phyloP scores from a whole-genome alignment of 2,113 vertebrate species.

The Nanger granti region DNA sequence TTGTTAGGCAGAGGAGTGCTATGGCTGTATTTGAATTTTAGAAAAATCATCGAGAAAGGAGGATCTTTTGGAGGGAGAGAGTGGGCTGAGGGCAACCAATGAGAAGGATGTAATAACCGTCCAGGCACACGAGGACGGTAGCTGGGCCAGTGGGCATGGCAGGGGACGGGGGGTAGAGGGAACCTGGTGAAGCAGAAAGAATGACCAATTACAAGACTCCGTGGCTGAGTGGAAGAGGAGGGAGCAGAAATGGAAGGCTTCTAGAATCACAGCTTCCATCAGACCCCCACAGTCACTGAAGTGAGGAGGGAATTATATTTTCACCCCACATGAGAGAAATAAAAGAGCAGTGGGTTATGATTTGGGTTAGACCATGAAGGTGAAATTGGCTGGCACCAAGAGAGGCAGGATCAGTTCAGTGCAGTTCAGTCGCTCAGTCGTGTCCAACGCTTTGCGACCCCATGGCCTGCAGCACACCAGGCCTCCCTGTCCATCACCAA shows the following conservation, averaged over 20 bases:
- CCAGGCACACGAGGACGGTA: not conserved
- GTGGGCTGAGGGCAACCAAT: too few relatives aligned
- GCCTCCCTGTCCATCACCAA: not conserved
- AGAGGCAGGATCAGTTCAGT: rapidly evolving
- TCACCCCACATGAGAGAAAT: not conserved
- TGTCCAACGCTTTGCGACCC: not conserved
- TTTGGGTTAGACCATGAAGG: not conserved
- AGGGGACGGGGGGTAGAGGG: rapidly evolving
- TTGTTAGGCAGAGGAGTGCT: not conserved
- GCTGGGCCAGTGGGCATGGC: not conserved
- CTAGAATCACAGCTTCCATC: not conserved
- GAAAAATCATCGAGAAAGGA: not conserved
- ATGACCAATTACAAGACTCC: not conserved
- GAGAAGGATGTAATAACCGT: too few relatives aligned
- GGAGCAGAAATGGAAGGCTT: not conserved
- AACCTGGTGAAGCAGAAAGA: not conserved
- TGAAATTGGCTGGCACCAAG: not conserved
- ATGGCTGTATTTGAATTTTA: not conserved
- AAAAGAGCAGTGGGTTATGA: not conserved
- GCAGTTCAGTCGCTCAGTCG: not conserved
- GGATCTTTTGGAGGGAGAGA: not conserved
- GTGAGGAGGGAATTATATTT: not conserved
- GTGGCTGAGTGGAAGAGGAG: not conserved
- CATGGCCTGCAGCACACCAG: not conserved
- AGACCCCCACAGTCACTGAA: not conserved